phyloP scores from a whole-genome alignment of 2,797 vertebrate genomes.

The Thamnophis elegans region DNA sequence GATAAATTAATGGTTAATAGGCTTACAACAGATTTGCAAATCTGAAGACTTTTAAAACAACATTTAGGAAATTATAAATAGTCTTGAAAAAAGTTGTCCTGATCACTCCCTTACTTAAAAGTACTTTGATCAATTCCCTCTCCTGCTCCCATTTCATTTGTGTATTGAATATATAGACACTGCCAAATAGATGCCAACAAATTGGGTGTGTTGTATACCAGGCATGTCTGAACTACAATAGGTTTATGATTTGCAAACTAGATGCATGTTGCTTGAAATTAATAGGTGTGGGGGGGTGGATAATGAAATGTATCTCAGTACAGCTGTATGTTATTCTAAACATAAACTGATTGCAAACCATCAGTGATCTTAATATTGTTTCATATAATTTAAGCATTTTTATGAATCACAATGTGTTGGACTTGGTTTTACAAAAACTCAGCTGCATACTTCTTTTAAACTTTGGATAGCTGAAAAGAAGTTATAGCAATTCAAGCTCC shows the following conservation, averaged over 20 bases:
- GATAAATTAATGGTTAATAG: not conserved
- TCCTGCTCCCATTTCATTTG: not conserved
- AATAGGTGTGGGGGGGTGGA: not conserved
- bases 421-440: not conserved
- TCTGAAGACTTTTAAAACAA: not conserved
- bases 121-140: not conserved
- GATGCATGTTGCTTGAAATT: not conserved
- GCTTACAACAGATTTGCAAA: not conserved
- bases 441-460: not conserved
- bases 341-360: not conserved
- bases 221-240: constrained; percentile 23
- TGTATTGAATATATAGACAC: not conserved
- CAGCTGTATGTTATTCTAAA: not conserved
- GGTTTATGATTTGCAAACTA: not conserved
- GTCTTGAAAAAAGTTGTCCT: not conserved
- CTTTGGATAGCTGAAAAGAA: not conserved
- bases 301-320: not conserved
- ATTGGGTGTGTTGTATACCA: constrained; percentile 14
- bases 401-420: not conserved
- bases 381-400: not conserved
- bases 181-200: not conserved
- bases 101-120: not conserved
- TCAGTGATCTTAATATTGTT: not conserved
- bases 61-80: not conserved
- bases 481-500: not conserved